Evolutionary conservation across 2,797 vertebrate genomes (phyloP), one percentile per base, ranked within the genome.

Genomic region (Masticophis lateralis): DNA sequence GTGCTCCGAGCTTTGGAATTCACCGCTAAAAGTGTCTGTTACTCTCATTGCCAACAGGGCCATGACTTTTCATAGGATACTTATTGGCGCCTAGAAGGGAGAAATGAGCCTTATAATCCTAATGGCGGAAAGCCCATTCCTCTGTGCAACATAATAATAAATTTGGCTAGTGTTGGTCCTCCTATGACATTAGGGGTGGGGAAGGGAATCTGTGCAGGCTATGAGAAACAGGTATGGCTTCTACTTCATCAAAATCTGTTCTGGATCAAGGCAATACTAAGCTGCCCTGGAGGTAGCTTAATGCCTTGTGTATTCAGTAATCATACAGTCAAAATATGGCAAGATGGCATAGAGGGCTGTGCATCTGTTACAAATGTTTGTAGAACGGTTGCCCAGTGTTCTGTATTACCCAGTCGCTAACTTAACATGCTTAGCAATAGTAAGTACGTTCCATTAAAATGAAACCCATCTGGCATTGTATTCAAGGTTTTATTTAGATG

Each of bases 1-100:
- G 53, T 89, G 89, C 59, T 61, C 79, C 18, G 20, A 95, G 53
- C 53, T 93, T 91, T 94, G 74, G 91, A 92, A 96, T 95, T 96
- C 95, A 88, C 83, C 91, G 66, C 91, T 90, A 53, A 9, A 95
- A 7, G 90, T 87, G 5, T 86, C 28, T 1, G 47, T 55, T 90
- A 86, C 92, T 88, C 37, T 92, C 20, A 20, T 59, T 91, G 91
- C 90, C 93, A 96, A 53, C 91, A 94, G 74, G 88, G 95, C 94
- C 87, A 87, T 91, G 92, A 43, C 90, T 95, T 92, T 60, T 90
- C 61, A 43, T 92, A 92, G 93, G 86, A 18, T 89, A 3, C 2
- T 92, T 0, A 60, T 83, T 28, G 4, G 0, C 92, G 89, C 88
- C 93, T 55, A 90, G 89, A 59, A 83, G 47, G 63, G 55, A 94